Conservation (phyloP, 2,888 invertebrate genomes). For the Spisula solida region DNA sequence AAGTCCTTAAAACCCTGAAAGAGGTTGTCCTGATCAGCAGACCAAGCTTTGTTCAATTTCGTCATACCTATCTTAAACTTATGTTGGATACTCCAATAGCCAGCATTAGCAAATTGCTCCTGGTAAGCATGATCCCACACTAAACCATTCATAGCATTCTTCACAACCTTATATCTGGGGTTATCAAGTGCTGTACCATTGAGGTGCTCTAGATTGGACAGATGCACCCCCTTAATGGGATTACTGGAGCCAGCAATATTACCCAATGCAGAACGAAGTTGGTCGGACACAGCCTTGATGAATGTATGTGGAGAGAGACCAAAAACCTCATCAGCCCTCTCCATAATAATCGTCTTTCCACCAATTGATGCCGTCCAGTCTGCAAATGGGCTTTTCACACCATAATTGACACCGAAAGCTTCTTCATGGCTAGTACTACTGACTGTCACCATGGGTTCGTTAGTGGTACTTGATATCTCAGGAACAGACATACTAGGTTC, state of each 20-base stretch:
- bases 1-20: background rate
- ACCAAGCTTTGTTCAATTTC: background rate
- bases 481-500: too few species aligned
- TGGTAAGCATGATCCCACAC: background rate
- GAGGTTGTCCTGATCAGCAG: background rate
- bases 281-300: background rate
- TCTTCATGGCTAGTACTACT: background rate
- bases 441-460: background rate
- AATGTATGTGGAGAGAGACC: background rate
- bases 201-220: background rate
- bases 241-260: background rate
- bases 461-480: too few species aligned
- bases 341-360: background rate
- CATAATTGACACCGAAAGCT: background rate
- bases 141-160: background rate
- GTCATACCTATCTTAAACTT: background rate
- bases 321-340: background rate
- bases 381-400: background rate
- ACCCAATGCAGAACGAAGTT: background rate
- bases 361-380: background rate
- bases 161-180: background rate
- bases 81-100: conserved; percentile 8
- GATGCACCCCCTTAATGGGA: background rate
- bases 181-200: background rate
- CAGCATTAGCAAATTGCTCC: background rate